These are phyloP conservation scores for Allacma fusca DNA, from an alignment of 2,888 invertebrate genomes.

Conservation along the genomic window DNA sequence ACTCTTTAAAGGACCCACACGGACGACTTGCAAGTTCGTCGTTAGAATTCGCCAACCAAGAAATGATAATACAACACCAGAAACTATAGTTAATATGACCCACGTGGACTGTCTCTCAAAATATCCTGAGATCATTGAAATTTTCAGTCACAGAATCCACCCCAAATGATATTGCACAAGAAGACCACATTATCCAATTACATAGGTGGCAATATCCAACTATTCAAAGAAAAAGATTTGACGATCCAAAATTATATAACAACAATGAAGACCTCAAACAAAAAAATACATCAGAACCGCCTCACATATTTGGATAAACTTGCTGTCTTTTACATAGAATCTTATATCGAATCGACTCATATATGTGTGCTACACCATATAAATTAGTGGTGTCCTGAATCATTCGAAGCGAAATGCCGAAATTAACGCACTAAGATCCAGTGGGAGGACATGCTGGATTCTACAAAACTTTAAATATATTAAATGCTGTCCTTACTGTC, in stretches of 20 bases:
- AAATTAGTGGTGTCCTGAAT: too few relatives aligned
- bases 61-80: slow-evolving; percentile 47
- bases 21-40: slow-evolving; percentile 52
- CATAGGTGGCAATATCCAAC: background rate
- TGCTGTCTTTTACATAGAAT: background rate
- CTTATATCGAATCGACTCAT: background rate
- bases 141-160: background rate
- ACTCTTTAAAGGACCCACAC: slow-evolving; percentile 46
- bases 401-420: too few relatives aligned
- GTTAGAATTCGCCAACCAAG: slow-evolving; percentile 49
- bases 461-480: too few relatives aligned
- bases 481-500: too few relatives aligned
- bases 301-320: background rate
- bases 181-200: background rate
- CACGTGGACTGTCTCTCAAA: background rate
- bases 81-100: slow-evolving; percentile 30
- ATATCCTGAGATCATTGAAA: background rate
- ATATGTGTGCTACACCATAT: background rate
- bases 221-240: background rate
- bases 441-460: too few relatives aligned
- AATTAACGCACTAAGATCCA: too few relatives aligned
- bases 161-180: background rate
- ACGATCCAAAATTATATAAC: background rate
- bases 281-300: background rate
- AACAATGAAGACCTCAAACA: background rate